Evolutionary conservation across 64 coral and sea anemone species (phyloP), one percentile per base, ranked within the genome.

Genomic region (Anthopleura sola): DNA sequence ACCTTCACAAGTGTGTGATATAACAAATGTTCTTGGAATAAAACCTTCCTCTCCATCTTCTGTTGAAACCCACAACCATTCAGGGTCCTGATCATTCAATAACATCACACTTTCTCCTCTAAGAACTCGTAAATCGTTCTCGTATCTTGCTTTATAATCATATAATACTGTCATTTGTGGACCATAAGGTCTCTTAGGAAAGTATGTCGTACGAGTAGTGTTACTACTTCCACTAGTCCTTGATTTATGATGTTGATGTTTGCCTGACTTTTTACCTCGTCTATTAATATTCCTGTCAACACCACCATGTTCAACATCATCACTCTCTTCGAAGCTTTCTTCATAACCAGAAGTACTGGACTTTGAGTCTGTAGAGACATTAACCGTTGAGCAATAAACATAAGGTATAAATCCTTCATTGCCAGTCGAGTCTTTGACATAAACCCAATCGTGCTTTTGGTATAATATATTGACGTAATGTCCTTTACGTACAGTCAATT

Each of bases 1-100:
- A 96, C 94, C 94, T 96, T 96, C 90, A 56, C 94, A 96, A 39
- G 91, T 89, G 84, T 96, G 94, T 19, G 80, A 86, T 37, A 96
- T 89, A 47, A 92, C 94, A 87, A 96, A 96, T 37, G 86, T 77
- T 66, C 94, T 78, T 16, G 94, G 94, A 36, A 96, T 92, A 86
- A 96, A 96, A 3, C 94, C 94, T 79, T 96, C 94, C 24, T 96
- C 87, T 26, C 94, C 94, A 49, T 86, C 85, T 23, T 89, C 87
- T 0, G 94, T 92, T 16, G 85, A 75, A 3, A 96, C 90, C 94
- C 94, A 96, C 36, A 92, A 19, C 94, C 94, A 96, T 13, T 96
- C 94, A 5, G 91, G 54, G 20, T 96, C 94, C 18, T 96, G 94
- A 37, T 96, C 94, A 32, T 96, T 96, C 28, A 96, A 86, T 14